Evolutionary conservation across 1,140 invertebrate species (phyloP).

Genomic region (Popillia japonica): DNA sequence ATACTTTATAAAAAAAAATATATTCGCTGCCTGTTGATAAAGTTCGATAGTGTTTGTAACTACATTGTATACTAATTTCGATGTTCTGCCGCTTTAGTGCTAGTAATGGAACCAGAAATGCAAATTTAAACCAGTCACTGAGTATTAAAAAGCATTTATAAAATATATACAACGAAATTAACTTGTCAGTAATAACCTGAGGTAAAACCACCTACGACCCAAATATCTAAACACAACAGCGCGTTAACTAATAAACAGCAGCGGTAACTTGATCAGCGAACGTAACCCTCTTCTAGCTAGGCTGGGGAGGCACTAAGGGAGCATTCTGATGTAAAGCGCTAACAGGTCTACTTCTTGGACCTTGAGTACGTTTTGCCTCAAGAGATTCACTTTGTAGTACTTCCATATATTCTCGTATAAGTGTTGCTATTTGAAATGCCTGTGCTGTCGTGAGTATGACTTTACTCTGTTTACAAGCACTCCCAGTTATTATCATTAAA

Average conservation of each 20-base stretch:
- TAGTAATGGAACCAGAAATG: background rate
- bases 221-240: background rate
- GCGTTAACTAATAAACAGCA: constrained; percentile 47
- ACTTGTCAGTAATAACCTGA: constrained; percentile 8
- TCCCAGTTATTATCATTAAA: constrained; percentile 89
- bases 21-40: background rate
- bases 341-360: constrained; percentile 58
- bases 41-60: too few relatives aligned
- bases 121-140: background rate
- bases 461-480: constrained; percentile 88
- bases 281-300: constrained; percentile 62
- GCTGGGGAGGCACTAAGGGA: constrained; percentile 60
- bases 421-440: constrained; percentile 91
- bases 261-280: constrained; percentile 59
- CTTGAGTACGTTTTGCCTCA: constrained; percentile 51
- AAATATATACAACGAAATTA: background rate
- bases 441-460: constrained; percentile 63
- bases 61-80: too few relatives aligned
- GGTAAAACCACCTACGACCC: background rate
- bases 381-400: constrained; percentile 67
- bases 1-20: constrained; percentile 15
- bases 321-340: constrained; percentile 63
- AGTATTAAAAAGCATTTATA: background rate
- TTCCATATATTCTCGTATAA: constrained; percentile 92
- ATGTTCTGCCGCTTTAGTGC: too few relatives aligned